Base-by-base conservation (phyloP, 2,797 vertebrate species). In the Spheniscus humboldti region DNA sequence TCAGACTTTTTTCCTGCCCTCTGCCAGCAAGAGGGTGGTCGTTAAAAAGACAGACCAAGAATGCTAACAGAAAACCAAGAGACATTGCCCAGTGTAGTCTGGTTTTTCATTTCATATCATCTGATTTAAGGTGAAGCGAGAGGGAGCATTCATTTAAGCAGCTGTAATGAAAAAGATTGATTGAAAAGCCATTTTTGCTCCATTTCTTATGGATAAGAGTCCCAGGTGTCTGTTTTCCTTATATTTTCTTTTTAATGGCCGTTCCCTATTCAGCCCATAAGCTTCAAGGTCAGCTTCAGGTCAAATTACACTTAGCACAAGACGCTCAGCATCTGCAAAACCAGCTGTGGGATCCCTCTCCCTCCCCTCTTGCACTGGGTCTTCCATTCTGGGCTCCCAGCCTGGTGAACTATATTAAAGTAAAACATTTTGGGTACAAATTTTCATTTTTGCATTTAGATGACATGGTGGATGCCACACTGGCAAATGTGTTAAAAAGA, bases 121-220 rank as follows among this genome's bases (percentile, higher is more conserved):
- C 72, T 94, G 91, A 96, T 94, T 86, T 86, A 79, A 94, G 43
- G 23, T 77, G 72, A 89, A 89, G 71, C 10, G 13, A 83, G 84
- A 81, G 56, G 53, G 73, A 86, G 31, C 81, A 92, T 94, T 92
- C 82, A 84, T 92, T 97, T 92, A 95, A 88, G 67, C 55, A 96
- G 47, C 59, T 68, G 53, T 91, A 94, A 93, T 93, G 56, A 85
- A 91, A 94, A 82, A 73, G 56, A 96, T 84, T 94, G 78, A 96
- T 77, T 91, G 74, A 75, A 86, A 96, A 96, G 69, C 67, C 87
- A 76, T 76, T 85, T 96, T 91, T 83, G 8, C 55, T 94, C 63
- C 0, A 2, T 81, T 96, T 96, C 74, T 87, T 87, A 88, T 74
- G 77, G 81, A 71, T 82, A 94, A 69, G 53, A 90, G 81, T 87